These are phyloP conservation scores for Caenorhabditis panamensis DNA, from an alignment of 2,888 invertebrate species.

Conservation along the genomic window DNA sequence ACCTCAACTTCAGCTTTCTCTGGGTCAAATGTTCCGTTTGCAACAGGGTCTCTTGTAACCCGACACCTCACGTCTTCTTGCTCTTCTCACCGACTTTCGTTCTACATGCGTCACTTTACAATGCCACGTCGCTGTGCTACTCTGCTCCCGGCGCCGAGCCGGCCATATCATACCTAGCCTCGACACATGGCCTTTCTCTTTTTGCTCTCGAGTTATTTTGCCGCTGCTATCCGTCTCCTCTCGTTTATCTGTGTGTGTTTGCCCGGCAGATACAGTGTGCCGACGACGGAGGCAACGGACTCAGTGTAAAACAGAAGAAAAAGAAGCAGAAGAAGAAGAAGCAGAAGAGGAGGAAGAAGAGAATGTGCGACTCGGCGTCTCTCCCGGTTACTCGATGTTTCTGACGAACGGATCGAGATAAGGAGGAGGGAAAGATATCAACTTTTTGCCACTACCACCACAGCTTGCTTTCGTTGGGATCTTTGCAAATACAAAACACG, in stretches of 20 bases:
- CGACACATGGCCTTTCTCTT: slow-evolving; percentile 48
- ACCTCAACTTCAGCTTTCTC: no score
- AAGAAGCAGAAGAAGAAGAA: slow-evolving; percentile 26
- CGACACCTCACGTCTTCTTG: slow-evolving; percentile 22
- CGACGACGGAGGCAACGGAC: background rate
- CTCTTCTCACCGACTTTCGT: slow-evolving; percentile 14
- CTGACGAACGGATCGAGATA: slow-evolving; percentile 26
- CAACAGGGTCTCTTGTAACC: slow-evolving; percentile 21
- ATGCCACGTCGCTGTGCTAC: slow-evolving; percentile 39
- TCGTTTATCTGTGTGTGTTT: slow-evolving; percentile 42
- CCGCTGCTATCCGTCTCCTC: slow-evolving; percentile 31
- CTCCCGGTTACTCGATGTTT: slow-evolving; percentile 32
- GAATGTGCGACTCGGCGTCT: slow-evolving; percentile 37
- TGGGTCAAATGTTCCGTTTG: background rate
- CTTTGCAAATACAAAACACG: background rate
- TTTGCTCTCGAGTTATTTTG: slow-evolving; percentile 48
- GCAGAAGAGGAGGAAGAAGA: slow-evolving; percentile 11
- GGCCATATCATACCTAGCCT: slow-evolving; percentile 29
- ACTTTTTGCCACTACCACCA: background rate
- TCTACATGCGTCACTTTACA: slow-evolving; percentile 53
- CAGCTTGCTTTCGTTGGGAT: background rate
- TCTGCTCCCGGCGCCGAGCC: slow-evolving; percentile 34
- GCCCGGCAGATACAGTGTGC: slow-evolving; percentile 39
- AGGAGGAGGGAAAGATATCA: background rate
- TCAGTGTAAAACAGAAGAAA: slow-evolving; percentile 33